Evolutionary conservation across 2,888 invertebrate genomes (phyloP).

Genomic region (Notocelia uddmanniana): DNA sequence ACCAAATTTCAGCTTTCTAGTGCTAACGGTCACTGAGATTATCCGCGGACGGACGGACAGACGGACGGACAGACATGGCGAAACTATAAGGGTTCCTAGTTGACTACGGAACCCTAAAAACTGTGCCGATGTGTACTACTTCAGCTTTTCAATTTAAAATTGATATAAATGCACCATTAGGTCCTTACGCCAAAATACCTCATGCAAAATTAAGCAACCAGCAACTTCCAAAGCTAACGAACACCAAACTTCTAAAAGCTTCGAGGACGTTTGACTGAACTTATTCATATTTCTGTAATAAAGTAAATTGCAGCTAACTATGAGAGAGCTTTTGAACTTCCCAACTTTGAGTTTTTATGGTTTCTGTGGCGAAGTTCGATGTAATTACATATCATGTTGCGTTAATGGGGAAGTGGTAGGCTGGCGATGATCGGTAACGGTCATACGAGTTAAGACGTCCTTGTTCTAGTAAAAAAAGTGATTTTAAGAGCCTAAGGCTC

Average conservation of each 20-base stretch:
- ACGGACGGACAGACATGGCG: no score
- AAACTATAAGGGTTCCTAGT: no score
- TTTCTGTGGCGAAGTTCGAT: conserved; percentile 24
- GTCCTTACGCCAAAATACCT: neutral
- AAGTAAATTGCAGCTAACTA: conserved; percentile 42
- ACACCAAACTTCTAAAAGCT: conserved; percentile 40
- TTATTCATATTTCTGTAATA: conserved; percentile 43
- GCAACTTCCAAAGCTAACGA: conserved; percentile 26
- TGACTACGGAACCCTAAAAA: neutral
- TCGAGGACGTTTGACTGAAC: conserved; percentile 26
- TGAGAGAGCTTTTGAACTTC: conserved; percentile 40
- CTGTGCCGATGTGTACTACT: neutral
- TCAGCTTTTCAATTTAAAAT: neutral
- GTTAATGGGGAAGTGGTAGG: neutral
- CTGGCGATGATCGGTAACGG: no score
- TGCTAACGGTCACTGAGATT: no score
- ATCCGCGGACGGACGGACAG: no score
- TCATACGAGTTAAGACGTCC: no score
- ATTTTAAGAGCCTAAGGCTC: no score
- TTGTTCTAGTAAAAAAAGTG: no score
- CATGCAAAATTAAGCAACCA: conserved; percentile 1
- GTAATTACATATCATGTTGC: conserved; percentile 7
- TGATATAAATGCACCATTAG: neutral
- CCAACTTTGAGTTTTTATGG: conserved; percentile 37
- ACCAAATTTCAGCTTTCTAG: no score